Evolutionary conservation across 2,797 vertebrate genomes (phyloP), one percentile per base, ranked within the genome.

Genomic region (Danio kyathit): DNA sequence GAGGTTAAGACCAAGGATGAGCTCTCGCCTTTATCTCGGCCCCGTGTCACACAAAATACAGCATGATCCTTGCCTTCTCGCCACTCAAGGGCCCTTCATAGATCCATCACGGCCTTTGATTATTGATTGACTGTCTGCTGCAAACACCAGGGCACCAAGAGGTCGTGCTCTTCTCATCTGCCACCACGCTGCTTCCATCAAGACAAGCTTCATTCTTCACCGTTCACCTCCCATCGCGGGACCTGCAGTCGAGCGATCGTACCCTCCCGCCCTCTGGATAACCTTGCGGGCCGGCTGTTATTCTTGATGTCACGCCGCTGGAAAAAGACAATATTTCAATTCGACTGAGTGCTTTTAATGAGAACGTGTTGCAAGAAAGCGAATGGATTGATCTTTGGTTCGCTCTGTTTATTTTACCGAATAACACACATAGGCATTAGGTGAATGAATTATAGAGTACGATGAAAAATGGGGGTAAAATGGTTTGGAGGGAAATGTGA

Each of bases 1-100:
- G 60, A 77, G 86, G 89, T 89, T 84, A 79, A 78, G 71, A 48
- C 78, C 65, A 84, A 81, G 81, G 81, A 78, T 80, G 86, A 76
- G 51, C 52, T 60, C 74, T 60, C 79, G 78, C 79, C 49, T 84
- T 85, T 76, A 86, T 87, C 86, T 85, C 57, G 16, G 52, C 52
- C 29, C 76, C 56, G 79, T 46, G 64, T 74, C 64, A 11, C 17
- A n/a, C 49, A 63, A 67, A 78, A 56, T 63, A 71, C 73, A 54
- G 14, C n/a, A 49, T 54, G 61, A 29, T 71, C 79, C 46, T 72
- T 65, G 14, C 38, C 29, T 54, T 59, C 46, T 41, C 14, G 3
- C 72, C 48, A 51, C 80, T 73, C 56, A 74, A 29, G 51, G 56
- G 10, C 13, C 75, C 14, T 66, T 54, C 43, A 8, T 43, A 82